Evolutionary conservation across 1,140 invertebrate species (phyloP).

Genomic region (Drosophila pruinosa): DNA sequence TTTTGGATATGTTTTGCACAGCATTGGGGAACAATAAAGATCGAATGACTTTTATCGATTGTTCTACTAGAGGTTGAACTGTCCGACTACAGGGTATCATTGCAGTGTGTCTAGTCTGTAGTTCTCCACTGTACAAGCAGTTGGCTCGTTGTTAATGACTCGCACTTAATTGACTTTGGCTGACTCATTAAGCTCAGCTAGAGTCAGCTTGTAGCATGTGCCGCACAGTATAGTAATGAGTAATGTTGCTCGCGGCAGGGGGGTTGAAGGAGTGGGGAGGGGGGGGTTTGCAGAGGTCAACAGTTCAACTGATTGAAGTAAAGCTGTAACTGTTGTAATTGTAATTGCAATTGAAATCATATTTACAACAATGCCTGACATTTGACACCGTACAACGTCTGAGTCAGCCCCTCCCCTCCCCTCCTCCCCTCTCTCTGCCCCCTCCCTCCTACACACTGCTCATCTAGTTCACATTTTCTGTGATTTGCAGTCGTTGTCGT

Average conservation of each 20-base stretch:
- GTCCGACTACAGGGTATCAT: not conserved
- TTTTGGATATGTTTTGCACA: too few relatives aligned
- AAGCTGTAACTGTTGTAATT: constrained; percentile 53
- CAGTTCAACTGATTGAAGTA: constrained; percentile 14
- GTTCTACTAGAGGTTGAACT: too few relatives aligned
- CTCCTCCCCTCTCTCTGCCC: not conserved
- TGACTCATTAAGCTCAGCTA: constrained; percentile 35
- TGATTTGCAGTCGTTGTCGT: too few relatives aligned
- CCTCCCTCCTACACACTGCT: too few relatives aligned
- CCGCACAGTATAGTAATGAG: constrained; percentile 9
- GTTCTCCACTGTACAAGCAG: not conserved
- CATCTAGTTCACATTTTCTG: too few relatives aligned
- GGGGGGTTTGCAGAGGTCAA: not conserved
- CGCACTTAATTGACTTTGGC: constrained; percentile 35
- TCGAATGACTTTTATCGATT: too few relatives aligned
- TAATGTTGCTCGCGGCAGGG: not conserved
- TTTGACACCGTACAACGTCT: constrained; percentile 48
- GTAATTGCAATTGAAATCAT: constrained; percentile 54
- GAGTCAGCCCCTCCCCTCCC: constrained; percentile 5
- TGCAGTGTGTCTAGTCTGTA: not conserved
- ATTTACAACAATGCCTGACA: constrained; percentile 56
- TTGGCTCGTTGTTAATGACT: constrained; percentile 19
- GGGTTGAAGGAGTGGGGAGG: not conserved
- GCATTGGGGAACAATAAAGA: too few relatives aligned
- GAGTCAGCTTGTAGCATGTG: not conserved